phyloP scores from a whole-genome alignment of 92 coral and sea anemone genomes.

The Ricordea florida region DNA sequence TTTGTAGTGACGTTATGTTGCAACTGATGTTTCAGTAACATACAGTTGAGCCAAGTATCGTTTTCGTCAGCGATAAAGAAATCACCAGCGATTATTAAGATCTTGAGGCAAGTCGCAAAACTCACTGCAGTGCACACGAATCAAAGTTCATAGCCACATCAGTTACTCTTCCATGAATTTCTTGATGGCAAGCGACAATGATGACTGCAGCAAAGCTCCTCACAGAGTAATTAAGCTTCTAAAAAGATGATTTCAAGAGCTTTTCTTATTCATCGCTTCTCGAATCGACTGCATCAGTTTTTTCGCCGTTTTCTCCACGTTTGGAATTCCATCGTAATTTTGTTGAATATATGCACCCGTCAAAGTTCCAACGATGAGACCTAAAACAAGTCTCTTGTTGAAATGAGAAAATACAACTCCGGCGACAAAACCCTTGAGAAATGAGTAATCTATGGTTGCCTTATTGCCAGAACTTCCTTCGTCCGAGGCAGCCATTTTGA shows the following conservation, averaged over 20 bases:
- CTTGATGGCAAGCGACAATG: no score
- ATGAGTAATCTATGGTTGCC: constrained; percentile 69
- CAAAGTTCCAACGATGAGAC: constrained; percentile 86
- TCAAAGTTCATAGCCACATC: no score
- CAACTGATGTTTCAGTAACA: no score
- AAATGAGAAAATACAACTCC: constrained; percentile 96
- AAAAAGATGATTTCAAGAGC: background rate
- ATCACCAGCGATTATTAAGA: no score
- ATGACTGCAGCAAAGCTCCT: no score
- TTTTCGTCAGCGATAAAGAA: no score
- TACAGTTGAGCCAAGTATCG: no score
- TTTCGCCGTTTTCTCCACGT: constrained; percentile 71
- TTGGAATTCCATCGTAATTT: constrained; percentile 83
- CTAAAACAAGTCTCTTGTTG: constrained; percentile 86
- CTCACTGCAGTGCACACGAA: no score
- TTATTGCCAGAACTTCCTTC: constrained; percentile 23
- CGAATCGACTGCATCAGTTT: constrained; percentile 63
- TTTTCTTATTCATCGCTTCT: constrained; percentile 68
- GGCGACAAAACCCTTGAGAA: constrained; percentile 88
- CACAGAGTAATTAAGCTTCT: no score
- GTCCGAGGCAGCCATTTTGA: constrained; percentile 17
- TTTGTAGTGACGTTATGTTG: no score
- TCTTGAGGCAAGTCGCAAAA: no score
- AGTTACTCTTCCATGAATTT: no score
- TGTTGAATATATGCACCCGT: constrained; percentile 96